Conservation (phyloP, 1,140 invertebrate species). For the Leptopilina clavipes region DNA sequence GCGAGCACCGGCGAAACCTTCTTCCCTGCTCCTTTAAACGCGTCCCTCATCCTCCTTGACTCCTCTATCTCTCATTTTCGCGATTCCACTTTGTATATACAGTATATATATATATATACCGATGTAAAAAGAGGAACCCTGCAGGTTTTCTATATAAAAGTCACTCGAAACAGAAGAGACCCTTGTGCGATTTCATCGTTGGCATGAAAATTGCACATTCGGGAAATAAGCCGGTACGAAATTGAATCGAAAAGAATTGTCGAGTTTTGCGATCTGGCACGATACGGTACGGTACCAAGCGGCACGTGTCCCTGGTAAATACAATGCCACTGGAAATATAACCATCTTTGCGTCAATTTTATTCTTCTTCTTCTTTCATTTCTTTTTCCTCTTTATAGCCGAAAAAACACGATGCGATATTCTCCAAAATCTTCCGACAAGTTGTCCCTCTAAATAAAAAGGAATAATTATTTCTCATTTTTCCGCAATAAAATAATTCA, state of each 20-base stretch:
- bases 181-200: conserved; percentile 8
- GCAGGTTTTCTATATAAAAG: background rate
- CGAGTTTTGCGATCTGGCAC: conserved; percentile 58
- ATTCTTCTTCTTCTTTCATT: background rate
- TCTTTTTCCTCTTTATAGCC: background rate
- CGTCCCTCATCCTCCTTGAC: background rate
- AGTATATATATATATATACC: background rate
- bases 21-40: background rate
- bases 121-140: conserved; percentile 6
- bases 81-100: background rate
- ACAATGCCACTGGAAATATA: conserved; percentile 14
- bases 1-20: conserved; percentile 37
- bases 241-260: conserved; percentile 44
- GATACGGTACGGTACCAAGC: conserved; percentile 57
- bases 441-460: too few species aligned
- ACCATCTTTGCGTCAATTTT: conserved; percentile 19
- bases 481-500: too few species aligned
- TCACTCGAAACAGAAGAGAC: background rate
- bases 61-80: conserved; percentile 22
- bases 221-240: conserved; percentile 37
- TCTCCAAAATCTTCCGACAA: too few species aligned
- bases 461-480: too few species aligned
- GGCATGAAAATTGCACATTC: conserved; percentile 25
- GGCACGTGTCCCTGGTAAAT: conserved; percentile 43
- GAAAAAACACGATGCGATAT: background rate